Conservation (phyloP, 2,113 vertebrate species). For the Tupaia tana region DNA sequence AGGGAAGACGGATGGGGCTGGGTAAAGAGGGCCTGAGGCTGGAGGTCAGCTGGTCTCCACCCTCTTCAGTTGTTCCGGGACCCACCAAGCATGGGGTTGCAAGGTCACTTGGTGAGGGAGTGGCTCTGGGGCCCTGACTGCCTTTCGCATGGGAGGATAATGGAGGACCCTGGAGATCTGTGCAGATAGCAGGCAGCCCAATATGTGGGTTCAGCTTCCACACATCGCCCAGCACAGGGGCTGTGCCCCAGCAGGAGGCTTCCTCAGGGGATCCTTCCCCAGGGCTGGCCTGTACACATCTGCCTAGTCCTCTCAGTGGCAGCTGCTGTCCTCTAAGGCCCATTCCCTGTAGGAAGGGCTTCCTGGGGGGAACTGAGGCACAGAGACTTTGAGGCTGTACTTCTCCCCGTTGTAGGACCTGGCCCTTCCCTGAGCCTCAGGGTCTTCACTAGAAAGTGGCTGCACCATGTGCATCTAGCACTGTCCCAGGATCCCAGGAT, state of each 20-base stretch:
- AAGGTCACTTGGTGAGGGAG: not conserved
- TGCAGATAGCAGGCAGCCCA: too few relatives aligned
- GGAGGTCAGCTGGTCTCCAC: not conserved
- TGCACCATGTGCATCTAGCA: rapidly evolving
- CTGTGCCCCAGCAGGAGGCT: not conserved
- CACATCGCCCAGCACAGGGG: not conserved
- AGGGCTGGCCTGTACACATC: not conserved
- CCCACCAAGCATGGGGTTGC: not conserved
- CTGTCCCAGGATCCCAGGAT: not conserved
- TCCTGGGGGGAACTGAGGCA: not conserved
- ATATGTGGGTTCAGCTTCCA: not conserved
- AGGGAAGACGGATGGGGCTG: not conserved
- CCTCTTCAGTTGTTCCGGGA: not conserved
- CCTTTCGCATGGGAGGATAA: not conserved
- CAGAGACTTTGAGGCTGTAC: not conserved
- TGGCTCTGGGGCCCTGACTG: not conserved
- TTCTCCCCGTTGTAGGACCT: not conserved
- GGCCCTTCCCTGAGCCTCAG: not conserved
- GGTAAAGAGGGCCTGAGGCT: not conserved
- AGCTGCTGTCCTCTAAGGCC: too few relatives aligned
- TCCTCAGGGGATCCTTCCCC: not conserved
- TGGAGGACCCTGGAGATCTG: not conserved
- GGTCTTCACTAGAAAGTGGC: not conserved
- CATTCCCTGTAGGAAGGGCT: not conserved
- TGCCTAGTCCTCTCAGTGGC: not conserved